A percentile compares a stretch with the other conserved stretches of the same genome.
These are phyloP conservation scores for Eledona agricola DNA, from an alignment of 2,888 invertebrate species.

Conservation along the genomic window DNA sequence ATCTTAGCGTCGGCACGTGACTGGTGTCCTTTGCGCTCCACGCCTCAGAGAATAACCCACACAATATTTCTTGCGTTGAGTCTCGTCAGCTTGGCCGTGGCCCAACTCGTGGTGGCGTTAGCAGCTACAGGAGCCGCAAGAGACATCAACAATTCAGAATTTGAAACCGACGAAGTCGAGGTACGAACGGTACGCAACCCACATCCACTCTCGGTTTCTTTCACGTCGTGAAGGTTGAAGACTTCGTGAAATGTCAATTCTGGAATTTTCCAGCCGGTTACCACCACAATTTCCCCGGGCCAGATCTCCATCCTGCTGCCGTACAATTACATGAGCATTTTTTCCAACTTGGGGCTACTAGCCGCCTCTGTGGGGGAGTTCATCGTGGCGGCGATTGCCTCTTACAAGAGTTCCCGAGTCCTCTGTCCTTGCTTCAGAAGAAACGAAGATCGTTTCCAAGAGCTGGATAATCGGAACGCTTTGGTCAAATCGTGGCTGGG, in stretches of 20 bases:
- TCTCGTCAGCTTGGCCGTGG: constrained; percentile 68
- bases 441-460: constrained; percentile 51
- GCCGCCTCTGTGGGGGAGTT: constrained; percentile 66
- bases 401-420: constrained; percentile 66
- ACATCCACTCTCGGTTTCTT: constrained; percentile 34
- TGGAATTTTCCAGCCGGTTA: constrained; percentile 21
- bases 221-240: constrained; percentile 9
- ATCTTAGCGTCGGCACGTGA: constrained; percentile 70
- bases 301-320: constrained; percentile 48
- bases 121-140: constrained; percentile 70
- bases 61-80: constrained; percentile 74
- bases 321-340: constrained; percentile 67
- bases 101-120: constrained; percentile 70
- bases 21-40: constrained; percentile 62
- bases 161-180: constrained; percentile 42
- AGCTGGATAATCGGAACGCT: constrained; percentile 60
- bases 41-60: constrained; percentile 67
- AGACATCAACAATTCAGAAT: constrained; percentile 62
- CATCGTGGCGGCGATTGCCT: constrained; percentile 65
- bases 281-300: constrained; percentile 22
- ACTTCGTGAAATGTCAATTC: constrained; percentile 3
- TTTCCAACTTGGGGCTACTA: constrained; percentile 71
- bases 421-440: constrained; percentile 68
- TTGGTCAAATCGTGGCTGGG: constrained; percentile 69
- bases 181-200: constrained; percentile 31